These are phyloP conservation scores for Tiaroga cobitis DNA, from an alignment of 2,797 vertebrate species.

Conservation along the genomic window DNA sequence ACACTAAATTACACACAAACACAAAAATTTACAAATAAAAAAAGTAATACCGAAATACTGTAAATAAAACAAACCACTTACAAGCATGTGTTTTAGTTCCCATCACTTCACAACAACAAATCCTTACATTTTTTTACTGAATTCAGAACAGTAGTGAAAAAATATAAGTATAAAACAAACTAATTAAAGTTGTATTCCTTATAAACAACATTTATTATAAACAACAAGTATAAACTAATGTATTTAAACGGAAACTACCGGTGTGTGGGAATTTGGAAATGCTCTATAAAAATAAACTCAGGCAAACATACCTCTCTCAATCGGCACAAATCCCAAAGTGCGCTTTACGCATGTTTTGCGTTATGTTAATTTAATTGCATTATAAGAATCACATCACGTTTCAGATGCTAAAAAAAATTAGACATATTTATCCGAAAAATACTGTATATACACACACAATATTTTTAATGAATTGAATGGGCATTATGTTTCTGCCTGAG, in stretches of 20 bases:
- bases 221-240: not conserved
- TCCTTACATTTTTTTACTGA: not conserved
- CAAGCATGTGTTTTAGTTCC: not conserved
- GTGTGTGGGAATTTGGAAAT: not conserved
- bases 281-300: not conserved
- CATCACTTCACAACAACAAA: not conserved
- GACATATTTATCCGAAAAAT: not conserved
- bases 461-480: not conserved
- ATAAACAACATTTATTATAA: not conserved
- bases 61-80: not conserved
- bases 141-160: not conserved
- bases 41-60: not conserved
- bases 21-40: not conserved
- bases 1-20: not conserved
- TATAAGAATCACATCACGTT: not conserved
- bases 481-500: constrained; percentile 9
- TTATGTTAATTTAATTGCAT: not conserved
- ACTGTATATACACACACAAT: not conserved
- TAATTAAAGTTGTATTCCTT: not conserved
- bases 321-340: not conserved
- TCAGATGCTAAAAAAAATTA: not conserved
- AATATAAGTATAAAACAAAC: not conserved
- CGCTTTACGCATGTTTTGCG: not conserved
- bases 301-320: not conserved
- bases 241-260: not conserved